A percentile compares a stretch with the other conserved stretches of the same genome.
These are phyloP conservation scores for Tetragnatha versicolor DNA, from an alignment of 1,140 invertebrate species.

Conservation along the genomic window DNA sequence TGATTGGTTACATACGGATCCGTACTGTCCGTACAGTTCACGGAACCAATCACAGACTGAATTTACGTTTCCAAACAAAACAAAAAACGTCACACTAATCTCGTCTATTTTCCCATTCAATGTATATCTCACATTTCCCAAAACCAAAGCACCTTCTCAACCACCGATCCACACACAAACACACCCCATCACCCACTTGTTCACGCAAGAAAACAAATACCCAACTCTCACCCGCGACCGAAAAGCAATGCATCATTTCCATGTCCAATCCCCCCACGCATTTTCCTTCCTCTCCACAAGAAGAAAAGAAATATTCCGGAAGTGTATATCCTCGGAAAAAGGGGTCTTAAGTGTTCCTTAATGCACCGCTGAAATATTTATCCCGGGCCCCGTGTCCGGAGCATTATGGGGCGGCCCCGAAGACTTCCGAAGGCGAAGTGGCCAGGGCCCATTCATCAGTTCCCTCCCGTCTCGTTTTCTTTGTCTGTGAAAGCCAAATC, in stretches of 20 bases:
- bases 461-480: not conserved
- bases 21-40: too few relatives aligned
- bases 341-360: slow-evolving; percentile 18
- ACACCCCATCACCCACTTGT: not conserved
- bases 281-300: not conserved
- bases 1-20: too few relatives aligned
- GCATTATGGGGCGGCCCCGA: slow-evolving; percentile 14
- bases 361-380: slow-evolving; percentile 39
- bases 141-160: too few relatives aligned
- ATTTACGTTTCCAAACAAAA: too few relatives aligned
- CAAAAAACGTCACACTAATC: too few relatives aligned
- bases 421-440: slow-evolving; percentile 17
- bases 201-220: not conserved
- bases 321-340: slow-evolving; percentile 4
- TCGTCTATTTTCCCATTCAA: too few relatives aligned
- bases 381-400: slow-evolving; percentile 14
- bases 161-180: not conserved
- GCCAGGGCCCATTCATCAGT: slow-evolving; percentile 32
- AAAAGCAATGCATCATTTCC: too few relatives aligned
- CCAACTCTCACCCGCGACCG: too few relatives aligned
- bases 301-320: not conserved
- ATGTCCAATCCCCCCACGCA: not conserved
- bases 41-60: too few relatives aligned
- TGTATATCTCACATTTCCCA: too few relatives aligned
- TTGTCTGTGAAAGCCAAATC: slow-evolving; percentile 53